Evolutionary conservation across 2,888 invertebrate genomes (phyloP).

Genomic region (Pachliopta kotzebuea): DNA sequence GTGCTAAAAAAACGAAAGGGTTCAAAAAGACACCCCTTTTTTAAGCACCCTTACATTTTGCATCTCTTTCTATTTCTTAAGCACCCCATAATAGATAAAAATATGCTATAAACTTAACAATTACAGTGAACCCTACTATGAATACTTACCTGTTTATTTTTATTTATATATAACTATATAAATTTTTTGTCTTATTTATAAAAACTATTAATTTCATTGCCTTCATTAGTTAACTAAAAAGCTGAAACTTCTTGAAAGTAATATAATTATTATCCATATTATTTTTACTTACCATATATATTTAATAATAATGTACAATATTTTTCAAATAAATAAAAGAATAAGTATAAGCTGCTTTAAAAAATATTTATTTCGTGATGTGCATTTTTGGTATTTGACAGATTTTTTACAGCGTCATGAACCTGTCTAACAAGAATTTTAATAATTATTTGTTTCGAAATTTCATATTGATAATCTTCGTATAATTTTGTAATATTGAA

Average conservation of each 20-base stretch:
- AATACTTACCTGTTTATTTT: background rate
- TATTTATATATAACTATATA: too few species aligned
- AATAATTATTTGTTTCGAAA: background rate
- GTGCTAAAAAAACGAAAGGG: constrained; percentile 77
- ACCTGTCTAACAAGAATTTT: background rate
- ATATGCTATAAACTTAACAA: background rate
- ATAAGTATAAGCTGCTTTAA: background rate
- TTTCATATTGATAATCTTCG: background rate
- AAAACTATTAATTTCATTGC: background rate
- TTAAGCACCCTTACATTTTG: constrained; percentile 54
- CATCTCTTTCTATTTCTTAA: constrained; percentile 43
- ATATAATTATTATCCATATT: background rate
- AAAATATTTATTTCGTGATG: background rate
- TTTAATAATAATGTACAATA: background rate
- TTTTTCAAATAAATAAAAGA: background rate
- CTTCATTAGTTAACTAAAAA: background rate
- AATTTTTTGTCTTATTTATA: too few species aligned
- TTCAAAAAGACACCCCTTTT: constrained; percentile 71
- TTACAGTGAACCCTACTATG: background rate
- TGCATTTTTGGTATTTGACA: constrained; percentile 4
- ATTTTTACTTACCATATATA: background rate
- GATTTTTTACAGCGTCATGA: background rate
- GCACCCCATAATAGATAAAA: constrained; percentile 2
- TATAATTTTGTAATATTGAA: background rate
- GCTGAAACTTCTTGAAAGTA: background rate